Percentiles rank a stretch among this genome's conserved stretches.
These are phyloP conservation scores for Stramonita haemastoma DNA, from an alignment of 2,888 invertebrate genomes.

Conservation along the genomic window DNA sequence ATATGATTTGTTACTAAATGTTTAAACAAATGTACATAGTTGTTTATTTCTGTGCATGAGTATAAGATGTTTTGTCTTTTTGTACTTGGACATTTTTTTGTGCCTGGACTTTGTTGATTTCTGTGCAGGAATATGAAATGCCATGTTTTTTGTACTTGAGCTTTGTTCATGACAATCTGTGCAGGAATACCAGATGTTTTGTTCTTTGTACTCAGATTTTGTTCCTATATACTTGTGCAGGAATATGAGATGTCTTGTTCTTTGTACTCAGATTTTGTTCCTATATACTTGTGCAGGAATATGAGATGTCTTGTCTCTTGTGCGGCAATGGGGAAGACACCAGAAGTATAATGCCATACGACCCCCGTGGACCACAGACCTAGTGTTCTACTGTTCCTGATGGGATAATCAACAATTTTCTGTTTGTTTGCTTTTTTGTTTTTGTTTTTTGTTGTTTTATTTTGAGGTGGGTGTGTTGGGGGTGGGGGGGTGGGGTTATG, in stretches of 20 bases:
- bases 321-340: constrained; percentile 75
- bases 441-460: too few species aligned
- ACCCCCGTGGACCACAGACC: constrained; percentile 66
- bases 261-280: constrained; percentile 58
- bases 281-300: constrained; percentile 63
- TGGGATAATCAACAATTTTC: not conserved
- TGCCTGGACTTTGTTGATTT: too few species aligned
- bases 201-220: too few species aligned
- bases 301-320: constrained; percentile 75
- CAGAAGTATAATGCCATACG: constrained; percentile 74
- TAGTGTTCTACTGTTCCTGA: not conserved
- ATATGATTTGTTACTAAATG: too few species aligned
- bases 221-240: not conserved
- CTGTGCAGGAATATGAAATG: too few species aligned
- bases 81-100: too few species aligned
- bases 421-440: too few species aligned
- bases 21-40: not conserved
- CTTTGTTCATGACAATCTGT: too few species aligned
- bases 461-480: too few species aligned
- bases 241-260: constrained; percentile 76
- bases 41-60: not conserved
- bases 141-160: too few species aligned
- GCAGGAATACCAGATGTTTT: too few species aligned
- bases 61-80: not conserved
- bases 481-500: too few species aligned